Evolutionary conservation across 2,113 vertebrate species (phyloP).

Genomic region (Oreochromis niloticus): DNA sequence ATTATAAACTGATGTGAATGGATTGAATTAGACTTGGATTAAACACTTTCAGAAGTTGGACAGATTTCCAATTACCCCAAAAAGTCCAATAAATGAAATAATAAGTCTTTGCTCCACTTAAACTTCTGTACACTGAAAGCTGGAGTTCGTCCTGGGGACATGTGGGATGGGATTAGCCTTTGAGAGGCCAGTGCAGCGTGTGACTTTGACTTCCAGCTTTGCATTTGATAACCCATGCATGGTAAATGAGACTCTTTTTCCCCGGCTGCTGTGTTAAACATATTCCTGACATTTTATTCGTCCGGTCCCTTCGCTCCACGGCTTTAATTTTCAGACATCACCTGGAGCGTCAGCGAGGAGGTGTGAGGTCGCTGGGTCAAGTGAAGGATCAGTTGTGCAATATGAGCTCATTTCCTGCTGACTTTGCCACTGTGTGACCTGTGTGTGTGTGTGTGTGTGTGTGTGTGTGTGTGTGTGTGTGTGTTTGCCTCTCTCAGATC

Average conservation of each 20-base stretch:
- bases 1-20: not conserved
- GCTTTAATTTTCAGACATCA: not conserved
- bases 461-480: not conserved
- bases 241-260: not conserved
- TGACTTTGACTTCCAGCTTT: not conserved
- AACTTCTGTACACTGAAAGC: not conserved
- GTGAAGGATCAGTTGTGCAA: not conserved
- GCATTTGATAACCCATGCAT: not conserved
- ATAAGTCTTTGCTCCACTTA: not conserved
- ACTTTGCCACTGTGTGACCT: not conserved
- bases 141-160: not conserved
- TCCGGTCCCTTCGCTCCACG: fast-evolving
- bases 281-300: not conserved
- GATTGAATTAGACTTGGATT: not conserved
- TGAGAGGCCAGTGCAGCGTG: not conserved
- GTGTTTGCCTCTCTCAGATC: not conserved
- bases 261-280: not conserved
- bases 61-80: not conserved
- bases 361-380: not conserved
- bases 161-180: constrained; percentile 11
- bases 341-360: not conserved
- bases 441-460: not conserved
- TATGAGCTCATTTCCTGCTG: constrained; percentile 20
- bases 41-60: not conserved
- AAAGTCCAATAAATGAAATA: not conserved